phyloP scores from a whole-genome alignment of 2,888 invertebrate genomes.

The Tanytarsus gracilentus region DNA sequence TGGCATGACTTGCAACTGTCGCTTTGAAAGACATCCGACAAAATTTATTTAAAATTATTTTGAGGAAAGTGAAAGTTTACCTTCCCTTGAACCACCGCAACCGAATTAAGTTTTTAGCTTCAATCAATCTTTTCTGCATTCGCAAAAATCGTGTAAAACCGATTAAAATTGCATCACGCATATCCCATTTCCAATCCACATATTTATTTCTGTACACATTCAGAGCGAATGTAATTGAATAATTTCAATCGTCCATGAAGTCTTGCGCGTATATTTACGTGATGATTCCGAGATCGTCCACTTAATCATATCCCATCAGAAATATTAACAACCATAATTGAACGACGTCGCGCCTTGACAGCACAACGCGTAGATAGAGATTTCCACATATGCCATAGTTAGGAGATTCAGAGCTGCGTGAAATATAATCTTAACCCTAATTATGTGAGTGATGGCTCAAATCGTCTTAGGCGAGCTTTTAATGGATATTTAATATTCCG shows the following conservation, averaged over 20 bases:
- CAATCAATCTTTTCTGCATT: too few species aligned
- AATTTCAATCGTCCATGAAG: background rate
- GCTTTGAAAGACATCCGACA: conserved; percentile 5
- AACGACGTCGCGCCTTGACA: background rate
- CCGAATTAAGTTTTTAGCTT: too few species aligned
- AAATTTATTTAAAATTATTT: too few species aligned
- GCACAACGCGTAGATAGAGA: background rate
- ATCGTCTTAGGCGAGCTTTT: conserved; percentile 22
- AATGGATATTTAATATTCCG: conserved; percentile 29
- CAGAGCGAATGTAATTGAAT: background rate
- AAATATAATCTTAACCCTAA: conserved; percentile 21
- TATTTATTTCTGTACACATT: background rate
- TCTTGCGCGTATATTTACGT: background rate
- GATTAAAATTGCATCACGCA: background rate
- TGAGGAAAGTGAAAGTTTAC: too few species aligned
- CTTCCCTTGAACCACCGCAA: too few species aligned
- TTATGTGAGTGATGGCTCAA: conserved; percentile 28
- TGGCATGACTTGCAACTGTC: conserved; percentile 3
- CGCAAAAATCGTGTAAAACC: too few species aligned
- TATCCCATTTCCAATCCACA: background rate
- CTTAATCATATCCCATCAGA: background rate
- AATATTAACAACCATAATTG: conserved; percentile 9
- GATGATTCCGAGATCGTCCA: conserved; percentile 13
- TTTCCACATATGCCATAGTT: background rate
- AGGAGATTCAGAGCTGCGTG: background rate